Evolutionary conservation across 2,113 vertebrate genomes (phyloP).

Genomic region (Corvus moneduloides): DNA sequence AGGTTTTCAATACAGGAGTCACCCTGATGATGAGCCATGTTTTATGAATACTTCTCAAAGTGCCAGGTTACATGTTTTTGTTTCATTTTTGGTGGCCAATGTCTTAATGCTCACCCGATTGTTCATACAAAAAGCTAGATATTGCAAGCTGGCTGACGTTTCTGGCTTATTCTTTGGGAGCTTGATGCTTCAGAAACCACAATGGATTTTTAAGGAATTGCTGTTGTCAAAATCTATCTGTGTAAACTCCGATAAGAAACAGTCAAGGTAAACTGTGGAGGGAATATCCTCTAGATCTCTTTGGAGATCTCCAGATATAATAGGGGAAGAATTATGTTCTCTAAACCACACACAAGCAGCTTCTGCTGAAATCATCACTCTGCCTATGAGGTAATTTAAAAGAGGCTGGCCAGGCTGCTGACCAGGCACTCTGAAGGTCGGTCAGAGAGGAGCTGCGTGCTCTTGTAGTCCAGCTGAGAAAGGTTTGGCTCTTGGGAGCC

Average conservation of each 20-base stretch:
- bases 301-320: neutral
- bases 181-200: neutral
- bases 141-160: neutral
- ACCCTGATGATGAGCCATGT: fast-evolving
- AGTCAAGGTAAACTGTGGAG: neutral
- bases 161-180: neutral
- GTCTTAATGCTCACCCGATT: neutral
- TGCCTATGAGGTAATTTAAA: neutral
- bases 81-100: neutral
- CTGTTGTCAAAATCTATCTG: neutral
- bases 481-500: neutral
- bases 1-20: neutral
- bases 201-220: neutral
- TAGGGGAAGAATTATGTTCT: neutral
- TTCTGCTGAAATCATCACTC: neutral
- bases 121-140: neutral
- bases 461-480: neutral
- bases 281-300: neutral
- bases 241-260: neutral
- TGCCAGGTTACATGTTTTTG: neutral
- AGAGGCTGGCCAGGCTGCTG: neutral
- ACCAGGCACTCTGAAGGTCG: fast-evolving
- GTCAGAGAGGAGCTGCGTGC: neutral
- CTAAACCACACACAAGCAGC: neutral
- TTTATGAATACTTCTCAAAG: neutral